Percentiles rank a stretch among this genome's conserved stretches.
Evolutionary conservation across 1,140 invertebrate species (phyloP).

Genomic region (Coptotermes formosanus): DNA sequence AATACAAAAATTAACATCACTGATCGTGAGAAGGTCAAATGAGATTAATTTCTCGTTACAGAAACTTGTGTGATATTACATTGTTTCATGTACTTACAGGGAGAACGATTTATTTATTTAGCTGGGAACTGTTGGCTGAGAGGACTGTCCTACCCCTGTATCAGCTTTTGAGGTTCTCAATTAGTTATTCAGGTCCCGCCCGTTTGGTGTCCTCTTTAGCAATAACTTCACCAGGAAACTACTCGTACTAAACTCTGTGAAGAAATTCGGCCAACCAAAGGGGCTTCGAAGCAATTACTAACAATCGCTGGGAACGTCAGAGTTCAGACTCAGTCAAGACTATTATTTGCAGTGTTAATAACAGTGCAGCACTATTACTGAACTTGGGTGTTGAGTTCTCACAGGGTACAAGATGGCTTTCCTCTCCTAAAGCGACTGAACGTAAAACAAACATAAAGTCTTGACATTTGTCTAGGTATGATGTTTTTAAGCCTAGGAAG

Average conservation of each 20-base stretch:
- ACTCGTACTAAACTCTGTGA: neutral
- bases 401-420: no score
- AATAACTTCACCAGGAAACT: neutral
- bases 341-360: slow-evolving; percentile 14
- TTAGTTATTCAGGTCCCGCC: neutral
- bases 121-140: neutral
- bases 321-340: neutral
- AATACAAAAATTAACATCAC: no score
- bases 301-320: neutral
- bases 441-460: no score
- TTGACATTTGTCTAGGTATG: no score
- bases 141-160: neutral
- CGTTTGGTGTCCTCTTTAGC: neutral
- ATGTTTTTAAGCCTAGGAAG: no score
- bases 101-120: neutral
- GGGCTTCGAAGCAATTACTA: neutral
- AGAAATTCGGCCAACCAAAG: neutral
- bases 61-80: no score
- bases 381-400: neutral
- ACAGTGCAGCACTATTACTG: neutral
- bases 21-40: no score
- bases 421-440: no score
- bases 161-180: neutral
- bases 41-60: no score
- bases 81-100: no score